These are phyloP conservation scores for Prietella phreatophila DNA, from an alignment of 2,113 vertebrate genomes.

Conservation along the genomic window DNA sequence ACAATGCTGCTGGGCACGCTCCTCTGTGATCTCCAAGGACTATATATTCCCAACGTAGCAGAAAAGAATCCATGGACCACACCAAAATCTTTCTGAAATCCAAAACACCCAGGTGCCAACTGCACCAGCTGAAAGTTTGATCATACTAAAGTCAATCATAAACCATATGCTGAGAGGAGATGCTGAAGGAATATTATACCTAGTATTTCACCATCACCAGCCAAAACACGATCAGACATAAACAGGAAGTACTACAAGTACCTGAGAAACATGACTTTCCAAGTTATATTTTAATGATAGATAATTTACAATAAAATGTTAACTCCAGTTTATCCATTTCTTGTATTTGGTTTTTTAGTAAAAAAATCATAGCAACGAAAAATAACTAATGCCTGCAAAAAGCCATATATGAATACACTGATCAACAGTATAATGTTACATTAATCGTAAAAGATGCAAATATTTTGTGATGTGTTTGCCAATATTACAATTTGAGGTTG, in stretches of 20 bases:
- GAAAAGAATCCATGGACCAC: conserved; percentile 4
- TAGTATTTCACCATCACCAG: neutral
- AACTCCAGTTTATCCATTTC: too few species aligned
- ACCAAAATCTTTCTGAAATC: conserved; percentile 8
- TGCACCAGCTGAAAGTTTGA: conserved; percentile 8
- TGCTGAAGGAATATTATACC: neutral
- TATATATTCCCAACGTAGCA: conserved; percentile 3
- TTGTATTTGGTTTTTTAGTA: too few species aligned
- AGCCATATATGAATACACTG: too few species aligned
- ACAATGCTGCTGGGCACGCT: conserved; percentile 44
- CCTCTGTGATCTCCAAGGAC: conserved; percentile 38
- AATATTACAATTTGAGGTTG: too few species aligned
- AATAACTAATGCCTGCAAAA: too few species aligned
- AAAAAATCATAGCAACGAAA: too few species aligned
- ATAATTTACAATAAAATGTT: too few species aligned
- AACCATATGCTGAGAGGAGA: neutral
- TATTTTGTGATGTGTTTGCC: too few species aligned
- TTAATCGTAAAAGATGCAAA: too few species aligned
- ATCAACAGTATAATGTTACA: too few species aligned
- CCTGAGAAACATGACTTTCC: neutral
- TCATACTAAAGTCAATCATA: neutral
- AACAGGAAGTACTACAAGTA: neutral
- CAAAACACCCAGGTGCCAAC: neutral
- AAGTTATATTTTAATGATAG: too few species aligned
- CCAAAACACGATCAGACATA: neutral